phyloP scores from a whole-genome alignment of 1,140 invertebrate species.

The Drosophila setifemur region DNA sequence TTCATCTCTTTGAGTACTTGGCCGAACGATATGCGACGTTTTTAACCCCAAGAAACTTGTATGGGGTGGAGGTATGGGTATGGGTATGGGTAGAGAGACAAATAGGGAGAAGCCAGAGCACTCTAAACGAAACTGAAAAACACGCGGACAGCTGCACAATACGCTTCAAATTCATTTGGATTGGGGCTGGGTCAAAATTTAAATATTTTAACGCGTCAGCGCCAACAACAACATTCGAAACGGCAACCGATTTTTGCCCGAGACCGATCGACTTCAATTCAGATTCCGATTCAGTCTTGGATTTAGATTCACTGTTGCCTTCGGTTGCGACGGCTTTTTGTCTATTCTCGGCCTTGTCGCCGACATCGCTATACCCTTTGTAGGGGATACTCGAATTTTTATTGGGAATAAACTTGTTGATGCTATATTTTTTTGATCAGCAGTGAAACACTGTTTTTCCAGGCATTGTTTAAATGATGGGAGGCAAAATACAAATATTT shows the following conservation, averaged over 20 bases:
- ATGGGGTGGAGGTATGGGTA: background rate
- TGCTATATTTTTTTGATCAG: too few species aligned
- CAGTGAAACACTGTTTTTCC: too few species aligned
- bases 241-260: constrained; percentile 56
- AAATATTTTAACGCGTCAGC: constrained; percentile 56
- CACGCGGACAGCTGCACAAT: constrained; percentile 61
- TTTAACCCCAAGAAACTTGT: constrained; percentile 54
- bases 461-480: too few species aligned
- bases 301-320: constrained; percentile 1
- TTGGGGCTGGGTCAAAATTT: constrained; percentile 76
- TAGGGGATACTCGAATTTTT: too few species aligned
- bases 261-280: constrained; percentile 35
- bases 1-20: too few species aligned
- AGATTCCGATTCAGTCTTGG: constrained; percentile 34
- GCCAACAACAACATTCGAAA: constrained; percentile 11
- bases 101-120: background rate
- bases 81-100: background rate
- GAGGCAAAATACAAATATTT: too few species aligned
- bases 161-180: constrained; percentile 69
- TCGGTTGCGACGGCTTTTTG: constrained; percentile 38
- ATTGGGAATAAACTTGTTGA: too few species aligned
- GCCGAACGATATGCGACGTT: constrained; percentile 60
- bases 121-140: constrained; percentile 6
- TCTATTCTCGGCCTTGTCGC: background rate
- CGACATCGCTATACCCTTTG: too few species aligned